These are phyloP conservation scores for Oryzias sinensis DNA, from an alignment of 2,797 vertebrate species.

Conservation along the genomic window DNA sequence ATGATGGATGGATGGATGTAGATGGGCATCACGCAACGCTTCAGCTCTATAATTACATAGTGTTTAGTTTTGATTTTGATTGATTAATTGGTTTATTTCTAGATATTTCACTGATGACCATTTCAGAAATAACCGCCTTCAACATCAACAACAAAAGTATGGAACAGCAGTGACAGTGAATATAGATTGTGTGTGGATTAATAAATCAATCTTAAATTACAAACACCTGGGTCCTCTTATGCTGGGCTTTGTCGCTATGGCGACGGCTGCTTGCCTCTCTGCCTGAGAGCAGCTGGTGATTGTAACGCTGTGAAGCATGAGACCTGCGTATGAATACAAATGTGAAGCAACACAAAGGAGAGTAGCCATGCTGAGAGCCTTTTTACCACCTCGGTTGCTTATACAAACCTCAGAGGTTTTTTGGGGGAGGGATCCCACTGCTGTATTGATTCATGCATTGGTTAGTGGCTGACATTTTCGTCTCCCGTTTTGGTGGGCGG, in stretches of 20 bases:
- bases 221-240: conserved; percentile 55
- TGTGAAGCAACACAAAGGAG: conserved; percentile 25
- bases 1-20: too few species aligned
- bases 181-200: conserved; percentile 55
- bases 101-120: too few species aligned
- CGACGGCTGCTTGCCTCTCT: conserved; percentile 26
- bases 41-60: too few species aligned
- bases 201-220: conserved; percentile 60
- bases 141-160: too few species aligned
- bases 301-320: conserved; percentile 24
- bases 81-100: too few species aligned
- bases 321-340: conserved; percentile 13
- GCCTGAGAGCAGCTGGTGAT: conserved; percentile 46
- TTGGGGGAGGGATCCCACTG: background rate
- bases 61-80: too few species aligned
- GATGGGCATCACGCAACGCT: too few species aligned
- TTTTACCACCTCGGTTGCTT: conserved; percentile 5
- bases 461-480: background rate
- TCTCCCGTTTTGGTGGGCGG: conserved; percentile 9
- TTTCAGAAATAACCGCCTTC: too few species aligned
- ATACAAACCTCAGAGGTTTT: conserved; percentile 4
- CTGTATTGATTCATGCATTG: conserved; percentile 35
- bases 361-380: background rate
- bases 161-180: conserved; percentile 6
- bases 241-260: conserved; percentile 57